Evolutionary conservation across 2,888 invertebrate genomes (phyloP).

Genomic region (Lomographa bimaculata): DNA sequence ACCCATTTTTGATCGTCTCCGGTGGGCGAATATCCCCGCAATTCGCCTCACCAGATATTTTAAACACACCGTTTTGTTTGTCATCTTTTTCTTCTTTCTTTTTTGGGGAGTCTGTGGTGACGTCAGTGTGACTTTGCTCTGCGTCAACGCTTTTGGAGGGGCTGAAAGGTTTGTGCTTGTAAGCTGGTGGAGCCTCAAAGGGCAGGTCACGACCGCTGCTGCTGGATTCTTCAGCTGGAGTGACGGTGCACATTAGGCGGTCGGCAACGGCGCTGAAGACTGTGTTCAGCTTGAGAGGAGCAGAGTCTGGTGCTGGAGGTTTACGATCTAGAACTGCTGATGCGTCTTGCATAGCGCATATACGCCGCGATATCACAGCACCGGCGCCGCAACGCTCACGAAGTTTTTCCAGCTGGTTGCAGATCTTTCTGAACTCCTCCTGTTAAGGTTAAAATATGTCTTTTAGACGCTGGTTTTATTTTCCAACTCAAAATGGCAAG

Average conservation of each 20-base stretch:
- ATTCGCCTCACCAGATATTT: slow-evolving; percentile 74
- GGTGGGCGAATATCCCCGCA: slow-evolving; percentile 73
- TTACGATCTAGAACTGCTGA: slow-evolving; percentile 83
- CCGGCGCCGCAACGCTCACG: slow-evolving; percentile 91
- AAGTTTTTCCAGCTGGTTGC: slow-evolving; percentile 90
- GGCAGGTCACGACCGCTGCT: slow-evolving; percentile 76
- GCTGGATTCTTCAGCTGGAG: slow-evolving; percentile 77
- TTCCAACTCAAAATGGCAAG: too few relatives aligned
- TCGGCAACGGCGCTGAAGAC: slow-evolving; percentile 81
- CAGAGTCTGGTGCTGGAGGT: slow-evolving; percentile 76
- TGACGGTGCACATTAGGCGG: slow-evolving; percentile 77
- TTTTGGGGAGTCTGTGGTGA: slow-evolving; percentile 71
- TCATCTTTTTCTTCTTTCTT: slow-evolving; percentile 61
- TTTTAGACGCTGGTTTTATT: too few relatives aligned
- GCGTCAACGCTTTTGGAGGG: slow-evolving; percentile 69
- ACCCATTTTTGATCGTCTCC: slow-evolving; percentile 61
- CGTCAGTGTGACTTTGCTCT: slow-evolving; percentile 71
- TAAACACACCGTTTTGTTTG: slow-evolving; percentile 72
- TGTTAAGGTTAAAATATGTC: slow-evolving; percentile 45
- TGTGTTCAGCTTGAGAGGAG: slow-evolving; percentile 76
- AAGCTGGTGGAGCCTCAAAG: slow-evolving; percentile 74
- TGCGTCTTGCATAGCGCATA: slow-evolving; percentile 92
- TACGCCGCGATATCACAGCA: slow-evolving; percentile 88
- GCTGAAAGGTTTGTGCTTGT: slow-evolving; percentile 77
- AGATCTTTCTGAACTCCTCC: slow-evolving; percentile 93